Evolutionary conservation across 2,888 invertebrate species (phyloP).

Genomic region (Temnothorax unifasciatus): DNA sequence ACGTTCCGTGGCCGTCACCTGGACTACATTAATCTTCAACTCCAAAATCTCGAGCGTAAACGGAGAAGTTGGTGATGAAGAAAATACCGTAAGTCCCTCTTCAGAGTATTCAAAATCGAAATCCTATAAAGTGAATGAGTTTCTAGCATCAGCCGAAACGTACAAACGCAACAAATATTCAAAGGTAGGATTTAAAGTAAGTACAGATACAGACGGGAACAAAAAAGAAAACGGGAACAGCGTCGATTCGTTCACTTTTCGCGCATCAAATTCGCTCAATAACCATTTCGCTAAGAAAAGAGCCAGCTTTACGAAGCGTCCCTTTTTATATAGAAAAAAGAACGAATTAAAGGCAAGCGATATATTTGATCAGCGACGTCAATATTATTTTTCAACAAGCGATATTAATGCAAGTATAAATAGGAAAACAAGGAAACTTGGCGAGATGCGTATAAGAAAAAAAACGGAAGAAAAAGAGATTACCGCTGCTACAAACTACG

Average conservation of each 20-base stretch:
- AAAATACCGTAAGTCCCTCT: conserved; percentile 14
- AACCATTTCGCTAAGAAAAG: background rate
- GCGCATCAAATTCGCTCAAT: conserved; percentile 2
- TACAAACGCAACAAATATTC: background rate
- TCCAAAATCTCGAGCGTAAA: conserved; percentile 12
- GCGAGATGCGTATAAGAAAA: background rate
- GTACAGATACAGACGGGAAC: background rate
- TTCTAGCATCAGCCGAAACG: background rate
- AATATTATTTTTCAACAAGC: background rate
- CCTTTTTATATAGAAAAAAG: background rate
- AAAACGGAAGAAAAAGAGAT: background rate
- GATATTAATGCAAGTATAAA: background rate
- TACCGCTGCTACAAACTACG: background rate
- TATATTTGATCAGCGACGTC: background rate
- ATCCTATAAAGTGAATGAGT: conserved; percentile 30
- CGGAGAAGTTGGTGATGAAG: background rate
- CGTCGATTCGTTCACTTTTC: conserved; percentile 16
- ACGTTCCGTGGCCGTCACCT: background rate
- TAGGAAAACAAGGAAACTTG: too few relatives aligned
- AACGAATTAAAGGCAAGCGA: background rate
- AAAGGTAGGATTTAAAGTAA: conserved; percentile 43
- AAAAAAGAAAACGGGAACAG: background rate
- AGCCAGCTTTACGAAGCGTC: background rate
- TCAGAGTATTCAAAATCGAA: background rate
- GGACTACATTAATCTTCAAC: conserved; percentile 26